Base-by-base conservation (phyloP, 2,888 invertebrate species). In the Nemurella pictetii region DNA sequence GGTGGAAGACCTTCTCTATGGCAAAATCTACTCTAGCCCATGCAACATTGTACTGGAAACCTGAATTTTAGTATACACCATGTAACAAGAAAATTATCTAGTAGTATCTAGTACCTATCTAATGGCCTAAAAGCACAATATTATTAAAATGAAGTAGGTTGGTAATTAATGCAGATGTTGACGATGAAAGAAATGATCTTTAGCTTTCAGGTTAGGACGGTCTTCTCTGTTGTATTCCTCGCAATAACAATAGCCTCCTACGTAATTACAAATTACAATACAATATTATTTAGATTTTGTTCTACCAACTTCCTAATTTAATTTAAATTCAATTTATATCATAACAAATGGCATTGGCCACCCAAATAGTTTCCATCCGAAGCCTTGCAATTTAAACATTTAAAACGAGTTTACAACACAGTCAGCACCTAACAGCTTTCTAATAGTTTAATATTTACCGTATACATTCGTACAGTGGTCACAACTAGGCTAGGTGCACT, bases 1-100 rank as follows among this genome's bases (percentile, higher is more conserved):
- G 78, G 78, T 84, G 84, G 84, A 84, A 84, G 84, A 83, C 83
- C 83, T 83, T 74, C 83, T 30, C 7, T 83, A 75, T 75, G 55
- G 55, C 55, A 55, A 55, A 55, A 55, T 55, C 55, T 55, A 55
- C 9, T 55, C 55, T 7, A 55, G 55, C 55, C 55, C 55, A 55
- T 55, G 55, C 55, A 55, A 55, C 29, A 75, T 75, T 75, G 29
- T 75, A 29, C 75, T 26, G 29, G 12, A 75, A 75, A 75, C 27
- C 75, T 75, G 55, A 75, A 75, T 75, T 80, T 80, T 30, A 32
- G 26, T 29, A 30, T 80, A 80, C 29, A 80, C 32, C 29, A 80
- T 80, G 32, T 80, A 80, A 29, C 28, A 80, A 15, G 32, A 80
- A 5, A 28, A 80, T 3, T 2, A 75, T 27, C 75, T 27, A 27